Evolutionary conservation across 2,888 invertebrate genomes (phyloP).

Genomic region (Orchestes rusci): DNA sequence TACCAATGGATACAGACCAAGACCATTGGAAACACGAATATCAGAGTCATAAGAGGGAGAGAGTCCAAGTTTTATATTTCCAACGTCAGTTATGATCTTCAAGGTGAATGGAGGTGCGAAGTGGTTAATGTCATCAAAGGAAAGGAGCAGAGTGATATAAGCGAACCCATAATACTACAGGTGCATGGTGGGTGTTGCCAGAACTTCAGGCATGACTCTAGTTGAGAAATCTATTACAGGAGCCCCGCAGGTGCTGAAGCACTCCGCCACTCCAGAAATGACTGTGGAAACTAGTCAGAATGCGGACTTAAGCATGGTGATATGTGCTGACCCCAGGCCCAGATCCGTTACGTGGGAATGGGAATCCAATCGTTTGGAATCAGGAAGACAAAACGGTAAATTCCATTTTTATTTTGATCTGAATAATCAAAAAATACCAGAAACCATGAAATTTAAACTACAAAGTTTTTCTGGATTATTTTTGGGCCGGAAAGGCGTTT

Average conservation of each 20-base stretch:
- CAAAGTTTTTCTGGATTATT: too few relatives aligned
- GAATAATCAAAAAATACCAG: too few relatives aligned
- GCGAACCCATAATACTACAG: slow-evolving; percentile 73
- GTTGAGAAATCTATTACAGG: too few relatives aligned
- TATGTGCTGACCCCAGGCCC: slow-evolving; percentile 84
- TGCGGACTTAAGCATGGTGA: slow-evolving; percentile 67
- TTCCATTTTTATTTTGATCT: too few relatives aligned
- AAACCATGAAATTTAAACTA: too few relatives aligned
- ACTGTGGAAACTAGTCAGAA: slow-evolving; percentile 67
- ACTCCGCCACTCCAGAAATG: slow-evolving; percentile 47
- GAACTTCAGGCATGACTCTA: too few relatives aligned
- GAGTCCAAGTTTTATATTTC: slow-evolving; percentile 71
- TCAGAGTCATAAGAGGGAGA: slow-evolving; percentile 58
- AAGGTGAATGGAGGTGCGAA: slow-evolving; percentile 80
- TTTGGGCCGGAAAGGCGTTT: too few relatives aligned
- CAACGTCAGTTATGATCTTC: slow-evolving; percentile 81
- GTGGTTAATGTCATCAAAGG: slow-evolving; percentile 79
- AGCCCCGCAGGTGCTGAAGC: slow-evolving; percentile 60
- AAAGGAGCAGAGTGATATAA: slow-evolving; percentile 61
- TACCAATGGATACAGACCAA: slow-evolving; percentile 74
- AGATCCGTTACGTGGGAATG: slow-evolving; percentile 79
- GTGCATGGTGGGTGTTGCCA: slow-evolving; percentile 70
- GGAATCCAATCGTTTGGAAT: slow-evolving; percentile 75
- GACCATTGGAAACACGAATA: slow-evolving; percentile 33
- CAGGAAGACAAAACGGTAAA: slow-evolving; percentile 60